Conservation (phyloP, 2,797 vertebrate species). For the Scyliorhinus canicula region DNA sequence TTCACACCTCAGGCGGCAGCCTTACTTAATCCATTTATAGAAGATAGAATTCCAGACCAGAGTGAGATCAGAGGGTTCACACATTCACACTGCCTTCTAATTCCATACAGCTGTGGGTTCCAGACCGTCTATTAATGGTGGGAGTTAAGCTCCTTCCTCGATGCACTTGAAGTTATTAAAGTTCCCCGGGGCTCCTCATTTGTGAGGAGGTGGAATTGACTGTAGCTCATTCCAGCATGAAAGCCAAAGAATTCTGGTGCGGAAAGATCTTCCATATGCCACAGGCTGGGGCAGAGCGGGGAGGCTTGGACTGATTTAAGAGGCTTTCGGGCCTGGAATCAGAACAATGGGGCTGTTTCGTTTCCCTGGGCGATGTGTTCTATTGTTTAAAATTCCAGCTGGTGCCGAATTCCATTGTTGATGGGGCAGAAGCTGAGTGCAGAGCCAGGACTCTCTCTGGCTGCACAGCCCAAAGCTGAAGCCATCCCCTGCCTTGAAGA, state of each 20-base stretch:
- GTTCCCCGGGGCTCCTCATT: neutral
- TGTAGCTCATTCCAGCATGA: neutral
- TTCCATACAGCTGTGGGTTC: neutral
- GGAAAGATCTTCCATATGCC: neutral
- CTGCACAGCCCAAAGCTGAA: neutral
- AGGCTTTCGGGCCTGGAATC: neutral
- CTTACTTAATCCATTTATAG: neutral
- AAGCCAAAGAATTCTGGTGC: neutral
- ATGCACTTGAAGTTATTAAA: neutral
- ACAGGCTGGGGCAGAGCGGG: neutral
- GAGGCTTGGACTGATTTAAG: neutral
- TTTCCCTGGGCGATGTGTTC: neutral
- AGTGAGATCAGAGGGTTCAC: neutral
- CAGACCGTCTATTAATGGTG: neutral
- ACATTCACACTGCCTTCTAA: neutral
- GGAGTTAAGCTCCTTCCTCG: neutral
- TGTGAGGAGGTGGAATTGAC: neutral
- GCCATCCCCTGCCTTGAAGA: neutral
- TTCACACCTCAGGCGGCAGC: neutral
- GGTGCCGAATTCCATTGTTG: neutral
- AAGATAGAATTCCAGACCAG: neutral
- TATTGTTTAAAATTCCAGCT: neutral
- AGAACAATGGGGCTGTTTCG: neutral
- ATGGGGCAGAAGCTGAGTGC: neutral
- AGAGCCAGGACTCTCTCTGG: neutral